Evolutionary conservation across 2,113 vertebrate species (phyloP).

Genomic region (Oncorhynchus clarkii): DNA sequence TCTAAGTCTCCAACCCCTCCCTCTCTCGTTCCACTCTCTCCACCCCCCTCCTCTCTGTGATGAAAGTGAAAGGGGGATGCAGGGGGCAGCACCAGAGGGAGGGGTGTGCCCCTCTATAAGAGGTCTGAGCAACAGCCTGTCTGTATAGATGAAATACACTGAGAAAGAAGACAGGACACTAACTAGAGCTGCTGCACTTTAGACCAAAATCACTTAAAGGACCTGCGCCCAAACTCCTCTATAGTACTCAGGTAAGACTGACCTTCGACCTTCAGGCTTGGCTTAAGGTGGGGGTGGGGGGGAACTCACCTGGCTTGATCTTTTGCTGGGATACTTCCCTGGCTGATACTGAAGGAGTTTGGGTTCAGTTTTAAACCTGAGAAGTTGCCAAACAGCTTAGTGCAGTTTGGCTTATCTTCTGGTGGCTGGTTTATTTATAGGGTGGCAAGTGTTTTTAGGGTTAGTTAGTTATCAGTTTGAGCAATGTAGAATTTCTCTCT

Average conservation of each 20-base stretch:
- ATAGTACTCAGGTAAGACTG: conserved; percentile 43
- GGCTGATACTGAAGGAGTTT: neutral
- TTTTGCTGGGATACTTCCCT: neutral
- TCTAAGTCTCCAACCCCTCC: conserved; percentile 2
- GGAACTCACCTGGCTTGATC: neutral
- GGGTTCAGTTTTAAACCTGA: neutral
- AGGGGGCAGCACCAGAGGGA: conserved; percentile 54
- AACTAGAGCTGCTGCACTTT: conserved; percentile 42
- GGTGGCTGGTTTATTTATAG: neutral
- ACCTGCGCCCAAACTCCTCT: conserved; percentile 22
- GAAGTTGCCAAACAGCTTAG: neutral
- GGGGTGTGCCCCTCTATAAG: conserved; percentile 74
- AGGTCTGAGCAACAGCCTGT: conserved; percentile 60
- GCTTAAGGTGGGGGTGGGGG: neutral
- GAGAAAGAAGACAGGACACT: conserved; percentile 13
- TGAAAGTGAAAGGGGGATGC: conserved; percentile 46
- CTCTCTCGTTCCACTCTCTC: neutral
- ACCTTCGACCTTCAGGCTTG: neutral
- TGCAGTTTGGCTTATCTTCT: neutral
- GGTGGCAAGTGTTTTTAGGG: too few relatives aligned
- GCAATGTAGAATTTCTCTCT: neutral
- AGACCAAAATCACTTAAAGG: conserved; percentile 21
- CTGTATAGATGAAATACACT: conserved; percentile 54
- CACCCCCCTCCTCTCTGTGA: conserved; percentile 22
- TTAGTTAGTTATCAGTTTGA: too few relatives aligned